Percentiles rank a stretch among this genome's conserved stretches.
Evolutionary conservation across 1,140 invertebrate species (phyloP).

Genomic region (Eueides isabella): DNA sequence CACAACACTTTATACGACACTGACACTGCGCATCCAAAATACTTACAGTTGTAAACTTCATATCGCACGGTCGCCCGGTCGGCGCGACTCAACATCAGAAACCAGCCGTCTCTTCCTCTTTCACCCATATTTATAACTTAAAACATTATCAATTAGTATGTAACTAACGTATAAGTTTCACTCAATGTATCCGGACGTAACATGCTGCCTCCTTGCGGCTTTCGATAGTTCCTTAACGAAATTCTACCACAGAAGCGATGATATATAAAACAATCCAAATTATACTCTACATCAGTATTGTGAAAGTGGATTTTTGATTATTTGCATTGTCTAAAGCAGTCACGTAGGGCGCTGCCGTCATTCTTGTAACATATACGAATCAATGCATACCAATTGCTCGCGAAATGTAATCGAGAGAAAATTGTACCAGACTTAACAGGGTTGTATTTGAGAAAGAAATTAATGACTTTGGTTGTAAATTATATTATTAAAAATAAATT

Average conservation of each 20-base stretch:
- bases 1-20: slow-evolving; percentile 46
- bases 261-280: slow-evolving; percentile 22
- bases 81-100: slow-evolving; percentile 53
- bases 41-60: slow-evolving; percentile 68
- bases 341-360: slow-evolving; percentile 70
- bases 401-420: slow-evolving; percentile 76
- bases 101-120: slow-evolving; percentile 50
- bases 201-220: slow-evolving; percentile 51
- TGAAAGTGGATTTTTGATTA: slow-evolving; percentile 41
- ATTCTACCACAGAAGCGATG: slow-evolving; percentile 32
- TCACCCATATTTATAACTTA: slow-evolving; percentile 78
- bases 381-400: slow-evolving; percentile 67
- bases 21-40: slow-evolving; percentile 45
- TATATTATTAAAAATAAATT: not conserved
- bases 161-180: slow-evolving; percentile 67
- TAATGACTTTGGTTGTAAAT: not conserved
- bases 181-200: slow-evolving; percentile 65
- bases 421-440: slow-evolving; percentile 66
- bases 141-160: slow-evolving; percentile 66
- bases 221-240: slow-evolving; percentile 64
- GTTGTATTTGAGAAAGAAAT: not conserved
- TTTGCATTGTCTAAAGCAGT: slow-evolving; percentile 27
- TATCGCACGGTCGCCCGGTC: slow-evolving; percentile 60
- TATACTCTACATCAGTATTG: slow-evolving; percentile 36
- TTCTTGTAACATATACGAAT: slow-evolving; percentile 66